phyloP scores from a whole-genome alignment of 2,113 vertebrate genomes.

The Oncorhynchus gorbuscha region DNA sequence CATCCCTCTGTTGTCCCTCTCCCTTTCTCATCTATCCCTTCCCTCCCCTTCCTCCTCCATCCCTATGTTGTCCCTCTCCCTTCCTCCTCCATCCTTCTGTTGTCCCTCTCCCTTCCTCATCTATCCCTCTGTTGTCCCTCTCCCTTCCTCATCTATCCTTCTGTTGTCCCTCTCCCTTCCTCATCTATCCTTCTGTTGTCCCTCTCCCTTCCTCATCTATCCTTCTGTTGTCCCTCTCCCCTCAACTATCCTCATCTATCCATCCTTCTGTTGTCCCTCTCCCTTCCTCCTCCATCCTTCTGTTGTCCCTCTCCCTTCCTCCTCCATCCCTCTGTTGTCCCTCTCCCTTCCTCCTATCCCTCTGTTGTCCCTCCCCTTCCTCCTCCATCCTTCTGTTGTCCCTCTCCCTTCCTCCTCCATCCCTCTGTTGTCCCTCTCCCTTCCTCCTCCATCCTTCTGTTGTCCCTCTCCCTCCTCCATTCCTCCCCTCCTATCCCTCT shows the following conservation, averaged over 20 bases:
- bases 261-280: slow-evolving; percentile 9
- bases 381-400: neutral
- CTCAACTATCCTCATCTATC: neutral
- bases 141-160: neutral
- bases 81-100: neutral
- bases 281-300: neutral
- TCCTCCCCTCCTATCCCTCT: neutral
- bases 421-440: neutral
- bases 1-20: neutral
- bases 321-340: neutral
- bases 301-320: neutral
- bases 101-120: neutral
- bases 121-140: neutral
- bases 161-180: neutral
- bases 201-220: neutral
- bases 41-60: neutral
- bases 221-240: neutral
- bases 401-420: too few relatives aligned
- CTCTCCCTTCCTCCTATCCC: too few relatives aligned
- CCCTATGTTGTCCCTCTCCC: neutral
- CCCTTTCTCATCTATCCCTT: too few relatives aligned
- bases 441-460: neutral
- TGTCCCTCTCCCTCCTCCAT: neutral
- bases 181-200: neutral
- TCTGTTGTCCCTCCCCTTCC: too few relatives aligned